Conservation (phyloP, 2,113 vertebrate genomes). For the Misgurnus mizolepis region DNA sequence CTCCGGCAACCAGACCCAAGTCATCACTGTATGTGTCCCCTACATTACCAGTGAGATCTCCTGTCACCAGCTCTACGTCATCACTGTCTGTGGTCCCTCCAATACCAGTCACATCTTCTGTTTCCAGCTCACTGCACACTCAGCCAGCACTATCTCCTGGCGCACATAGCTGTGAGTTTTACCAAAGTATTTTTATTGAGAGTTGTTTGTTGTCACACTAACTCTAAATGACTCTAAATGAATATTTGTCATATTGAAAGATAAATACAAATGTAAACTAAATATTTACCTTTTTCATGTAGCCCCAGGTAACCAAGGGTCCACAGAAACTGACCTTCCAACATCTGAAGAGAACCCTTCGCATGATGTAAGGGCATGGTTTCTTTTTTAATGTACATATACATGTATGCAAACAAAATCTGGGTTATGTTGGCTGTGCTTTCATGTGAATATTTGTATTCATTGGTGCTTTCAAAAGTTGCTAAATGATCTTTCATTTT, state of each 20-base stretch:
- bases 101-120: not conserved
- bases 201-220: not conserved
- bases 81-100: not conserved
- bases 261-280: not conserved
- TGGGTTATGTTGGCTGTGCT: no score
- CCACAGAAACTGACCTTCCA: not conserved
- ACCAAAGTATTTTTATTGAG: not conserved
- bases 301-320: not conserved
- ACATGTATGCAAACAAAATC: not conserved
- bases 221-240: not conserved
- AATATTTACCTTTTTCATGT: slow-evolving; percentile 11
- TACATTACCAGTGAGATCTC: not conserved
- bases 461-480: not conserved
- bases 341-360: not conserved
- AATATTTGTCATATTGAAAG: not conserved
- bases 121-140: not conserved
- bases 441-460: no score
- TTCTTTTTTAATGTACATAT: not conserved
- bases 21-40: not conserved
- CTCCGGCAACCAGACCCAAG: not conserved
- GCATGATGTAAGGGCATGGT: not conserved
- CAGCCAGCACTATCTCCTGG: not conserved
- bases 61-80: not conserved
- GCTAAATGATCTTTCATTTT: slow-evolving; percentile 11
- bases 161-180: slow-evolving; percentile 6